Conservation (phyloP, 2,888 invertebrate genomes). For the Sisyra terminalis region DNA sequence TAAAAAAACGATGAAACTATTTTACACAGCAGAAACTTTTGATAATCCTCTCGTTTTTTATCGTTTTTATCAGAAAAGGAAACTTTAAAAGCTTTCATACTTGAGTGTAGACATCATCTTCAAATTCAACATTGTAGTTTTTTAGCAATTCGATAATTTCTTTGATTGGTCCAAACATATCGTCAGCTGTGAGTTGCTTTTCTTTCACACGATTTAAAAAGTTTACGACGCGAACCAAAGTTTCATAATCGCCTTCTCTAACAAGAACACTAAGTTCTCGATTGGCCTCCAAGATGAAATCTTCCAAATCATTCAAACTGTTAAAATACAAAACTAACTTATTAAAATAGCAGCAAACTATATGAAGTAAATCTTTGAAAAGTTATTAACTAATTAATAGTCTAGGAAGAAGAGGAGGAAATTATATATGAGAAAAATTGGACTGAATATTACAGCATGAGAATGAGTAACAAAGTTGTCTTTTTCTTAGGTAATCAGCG, state of each 20-base stretch:
- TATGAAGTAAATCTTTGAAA: too few relatives aligned
- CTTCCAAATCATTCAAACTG: slow-evolving; percentile 58
- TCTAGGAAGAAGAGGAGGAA: too few relatives aligned
- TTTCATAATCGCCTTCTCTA: slow-evolving; percentile 72
- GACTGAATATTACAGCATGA: too few relatives aligned
- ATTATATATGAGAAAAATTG: too few relatives aligned
- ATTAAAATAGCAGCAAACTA: slow-evolving; percentile 62
- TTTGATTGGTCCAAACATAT: slow-evolving; percentile 78
- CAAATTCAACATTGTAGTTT: slow-evolving; percentile 74
- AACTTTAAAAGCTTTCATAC: slow-evolving; percentile 22
- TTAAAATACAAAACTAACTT: slow-evolving; percentile 28
- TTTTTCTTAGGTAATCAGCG: too few relatives aligned
- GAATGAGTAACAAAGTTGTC: too few relatives aligned
- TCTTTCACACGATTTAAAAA: slow-evolving; percentile 66
- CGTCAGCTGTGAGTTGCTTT: slow-evolving; percentile 58
- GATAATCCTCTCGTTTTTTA: neutral
- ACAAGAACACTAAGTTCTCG: slow-evolving; percentile 53
- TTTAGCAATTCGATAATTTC: slow-evolving; percentile 73
- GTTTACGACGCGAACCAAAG: slow-evolving; percentile 66
- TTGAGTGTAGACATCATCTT: slow-evolving; percentile 59
- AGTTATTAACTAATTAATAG: too few relatives aligned
- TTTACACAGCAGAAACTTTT: too few relatives aligned
- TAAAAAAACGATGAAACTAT: too few relatives aligned
- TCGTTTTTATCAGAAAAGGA: neutral
- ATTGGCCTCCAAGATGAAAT: slow-evolving; percentile 61